These are phyloP conservation scores for Ornithoptera alexandrae DNA, from an alignment of 2,888 invertebrate species.

Conservation along the genomic window DNA sequence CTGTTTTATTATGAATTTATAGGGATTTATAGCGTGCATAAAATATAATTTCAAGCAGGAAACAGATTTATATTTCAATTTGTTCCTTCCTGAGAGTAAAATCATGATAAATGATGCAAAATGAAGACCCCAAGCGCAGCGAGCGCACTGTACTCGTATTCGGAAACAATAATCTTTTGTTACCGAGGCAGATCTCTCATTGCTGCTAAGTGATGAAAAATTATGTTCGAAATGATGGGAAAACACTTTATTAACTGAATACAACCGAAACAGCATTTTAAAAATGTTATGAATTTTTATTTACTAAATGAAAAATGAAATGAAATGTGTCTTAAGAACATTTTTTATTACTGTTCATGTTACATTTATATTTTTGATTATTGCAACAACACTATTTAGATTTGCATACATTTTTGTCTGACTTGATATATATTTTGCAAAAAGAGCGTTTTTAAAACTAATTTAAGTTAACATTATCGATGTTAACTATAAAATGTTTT, in stretches of 20 bases:
- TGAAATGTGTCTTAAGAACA: too few relatives aligned
- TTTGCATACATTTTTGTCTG: too few relatives aligned
- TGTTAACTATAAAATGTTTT: too few relatives aligned
- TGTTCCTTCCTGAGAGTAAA: slow-evolving; percentile 6
- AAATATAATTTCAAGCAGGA: slow-evolving; percentile 1
- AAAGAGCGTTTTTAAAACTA: too few relatives aligned
- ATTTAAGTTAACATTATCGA: too few relatives aligned
- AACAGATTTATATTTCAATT: slow-evolving; percentile 7
- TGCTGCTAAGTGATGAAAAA: slow-evolving; percentile 1
- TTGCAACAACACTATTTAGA: too few relatives aligned
- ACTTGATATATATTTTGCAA: too few relatives aligned
- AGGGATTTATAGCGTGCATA: neutral
- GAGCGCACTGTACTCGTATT: slow-evolving; percentile 1
- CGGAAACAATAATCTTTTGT: slow-evolving; percentile 24
- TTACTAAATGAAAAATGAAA: too few relatives aligned
- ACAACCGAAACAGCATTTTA: too few relatives aligned
- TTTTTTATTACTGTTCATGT: too few relatives aligned
- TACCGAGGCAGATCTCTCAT: slow-evolving; percentile 6
- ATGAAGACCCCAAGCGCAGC: slow-evolving; percentile 17
- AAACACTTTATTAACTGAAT: neutral
- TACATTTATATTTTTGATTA: too few relatives aligned
- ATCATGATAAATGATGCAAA: slow-evolving; percentile 20
- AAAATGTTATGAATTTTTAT: too few relatives aligned
- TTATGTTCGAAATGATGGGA: neutral
- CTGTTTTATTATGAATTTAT: neutral